These are phyloP conservation scores for Rhyacophila brunnea DNA, from an alignment of 1,140 invertebrate genomes.

Conservation along the genomic window DNA sequence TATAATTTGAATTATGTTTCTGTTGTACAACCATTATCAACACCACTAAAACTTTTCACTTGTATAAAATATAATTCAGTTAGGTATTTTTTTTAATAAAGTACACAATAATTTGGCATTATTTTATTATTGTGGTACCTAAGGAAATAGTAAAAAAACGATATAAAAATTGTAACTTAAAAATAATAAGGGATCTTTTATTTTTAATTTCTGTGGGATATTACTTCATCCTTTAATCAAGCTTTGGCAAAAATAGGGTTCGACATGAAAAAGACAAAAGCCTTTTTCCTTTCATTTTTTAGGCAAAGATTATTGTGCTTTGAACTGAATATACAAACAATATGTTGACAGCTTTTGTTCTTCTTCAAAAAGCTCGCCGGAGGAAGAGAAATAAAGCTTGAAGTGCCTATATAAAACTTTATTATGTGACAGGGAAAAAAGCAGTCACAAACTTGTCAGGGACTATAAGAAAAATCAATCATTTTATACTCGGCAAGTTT, in stretches of 20 bases:
- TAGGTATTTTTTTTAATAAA: no score
- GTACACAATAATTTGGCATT: no score
- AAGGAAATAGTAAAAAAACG: no score
- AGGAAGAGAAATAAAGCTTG: constrained; percentile 6
- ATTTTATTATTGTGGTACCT: no score
- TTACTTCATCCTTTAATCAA: no score
- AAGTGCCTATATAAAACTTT: constrained; percentile 28
- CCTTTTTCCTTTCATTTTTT: neutral
- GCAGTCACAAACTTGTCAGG: constrained; percentile 11
- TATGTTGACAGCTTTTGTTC: constrained; percentile 18
- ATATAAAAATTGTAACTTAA: no score
- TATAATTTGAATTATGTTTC: no score
- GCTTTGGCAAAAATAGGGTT: neutral
- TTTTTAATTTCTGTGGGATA: no score
- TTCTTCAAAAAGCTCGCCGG: neutral
- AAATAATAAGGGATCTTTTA: no score
- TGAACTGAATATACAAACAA: constrained; percentile 12
- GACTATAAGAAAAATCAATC: constrained; percentile 20
- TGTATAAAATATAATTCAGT: no score
- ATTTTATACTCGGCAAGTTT: constrained; percentile 19
- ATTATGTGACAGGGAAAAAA: constrained; percentile 23
- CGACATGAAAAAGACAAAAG: constrained; percentile 1
- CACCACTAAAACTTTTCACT: no score
- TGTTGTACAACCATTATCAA: no score
- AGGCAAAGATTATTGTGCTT: constrained; percentile 2